Evolutionary conservation across 53 echinoderm and acorn worm genomes (phyloP).

Genomic region (Patiria pectinifera): DNA sequence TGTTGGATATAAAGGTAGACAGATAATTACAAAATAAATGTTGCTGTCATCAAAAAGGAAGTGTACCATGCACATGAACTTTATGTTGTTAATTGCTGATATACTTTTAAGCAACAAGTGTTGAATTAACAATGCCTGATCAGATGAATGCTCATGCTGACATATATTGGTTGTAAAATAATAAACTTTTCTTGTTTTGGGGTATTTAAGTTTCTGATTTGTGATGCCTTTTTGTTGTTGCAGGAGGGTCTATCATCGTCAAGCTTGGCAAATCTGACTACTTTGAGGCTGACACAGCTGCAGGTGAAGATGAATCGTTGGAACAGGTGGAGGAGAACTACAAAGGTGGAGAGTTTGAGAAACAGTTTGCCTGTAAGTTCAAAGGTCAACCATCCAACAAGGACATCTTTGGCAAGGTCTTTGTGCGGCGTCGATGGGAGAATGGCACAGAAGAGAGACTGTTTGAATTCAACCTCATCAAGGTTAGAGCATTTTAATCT

Average conservation of each 20-base stretch:
- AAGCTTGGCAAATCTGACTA: constrained; percentile 89
- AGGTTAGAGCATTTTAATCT: constrained; percentile 61
- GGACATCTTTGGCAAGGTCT: constrained; percentile 98
- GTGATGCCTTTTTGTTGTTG: not conserved
- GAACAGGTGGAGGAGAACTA: constrained; percentile 92
- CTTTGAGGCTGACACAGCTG: constrained; percentile 96
- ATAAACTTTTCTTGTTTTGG: not conserved
- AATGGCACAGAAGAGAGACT: constrained; percentile 83
- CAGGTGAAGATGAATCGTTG: constrained; percentile 85
- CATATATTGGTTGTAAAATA: not conserved
- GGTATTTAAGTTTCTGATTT: not conserved
- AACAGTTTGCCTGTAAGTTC: constrained; percentile 97
- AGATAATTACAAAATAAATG: too few species aligned
- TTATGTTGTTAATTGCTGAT: not conserved
- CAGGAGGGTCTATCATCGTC: constrained; percentile 89
- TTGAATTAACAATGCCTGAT: too few species aligned
- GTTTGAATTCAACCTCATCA: constrained; percentile 97
- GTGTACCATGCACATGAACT: not conserved
- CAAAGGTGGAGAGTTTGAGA: constrained; percentile 96
- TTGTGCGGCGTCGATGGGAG: constrained; percentile 76
- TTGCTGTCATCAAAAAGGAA: too few species aligned
- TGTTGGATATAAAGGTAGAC: too few species aligned
- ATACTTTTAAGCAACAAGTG: too few species aligned
- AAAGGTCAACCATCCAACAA: constrained; percentile 84
- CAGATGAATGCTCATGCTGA: too few species aligned